Conservation (phyloP, 2,888 invertebrate species). For the Cephalotes varians region DNA sequence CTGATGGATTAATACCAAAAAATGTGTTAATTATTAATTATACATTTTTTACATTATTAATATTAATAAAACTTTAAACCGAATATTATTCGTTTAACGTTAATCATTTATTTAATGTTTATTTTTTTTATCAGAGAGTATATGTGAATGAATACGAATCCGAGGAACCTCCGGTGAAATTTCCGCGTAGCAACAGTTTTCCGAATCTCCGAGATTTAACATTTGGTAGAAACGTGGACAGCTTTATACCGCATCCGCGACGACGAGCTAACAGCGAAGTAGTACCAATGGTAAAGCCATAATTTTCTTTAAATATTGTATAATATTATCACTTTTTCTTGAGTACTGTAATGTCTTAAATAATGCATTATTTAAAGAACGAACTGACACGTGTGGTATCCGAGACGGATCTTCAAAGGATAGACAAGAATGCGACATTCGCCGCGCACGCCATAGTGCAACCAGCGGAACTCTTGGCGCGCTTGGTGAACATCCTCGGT, state of each 20-base stretch:
- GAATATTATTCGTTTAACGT: neutral
- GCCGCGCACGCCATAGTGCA: conserved; percentile 90
- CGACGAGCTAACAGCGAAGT: conserved; percentile 84
- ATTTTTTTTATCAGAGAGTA: conserved; percentile 88
- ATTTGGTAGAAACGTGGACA: conserved; percentile 76
- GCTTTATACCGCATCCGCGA: conserved; percentile 79
- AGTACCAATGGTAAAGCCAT: conserved; percentile 79
- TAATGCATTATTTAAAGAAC: conserved; percentile 63
- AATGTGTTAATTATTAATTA: neutral
- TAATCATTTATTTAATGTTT: neutral
- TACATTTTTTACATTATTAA: neutral
- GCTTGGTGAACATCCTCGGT: conserved; percentile 92
- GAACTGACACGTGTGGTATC: conserved; percentile 89
- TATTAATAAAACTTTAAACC: neutral
- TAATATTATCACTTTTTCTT: neutral
- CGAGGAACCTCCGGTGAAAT: conserved; percentile 79
- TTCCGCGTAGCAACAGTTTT: conserved; percentile 89
- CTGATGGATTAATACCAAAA: neutral
- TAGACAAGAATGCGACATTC: conserved; percentile 93
- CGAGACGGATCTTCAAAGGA: conserved; percentile 92
- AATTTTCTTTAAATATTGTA: neutral
- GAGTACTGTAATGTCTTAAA: neutral
- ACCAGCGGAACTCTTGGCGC: conserved; percentile 91
- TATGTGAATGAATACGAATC: conserved; percentile 87
- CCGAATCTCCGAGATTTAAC: conserved; percentile 89